Conservation (phyloP, 2,113 vertebrate genomes). For the Pavo muticus region DNA sequence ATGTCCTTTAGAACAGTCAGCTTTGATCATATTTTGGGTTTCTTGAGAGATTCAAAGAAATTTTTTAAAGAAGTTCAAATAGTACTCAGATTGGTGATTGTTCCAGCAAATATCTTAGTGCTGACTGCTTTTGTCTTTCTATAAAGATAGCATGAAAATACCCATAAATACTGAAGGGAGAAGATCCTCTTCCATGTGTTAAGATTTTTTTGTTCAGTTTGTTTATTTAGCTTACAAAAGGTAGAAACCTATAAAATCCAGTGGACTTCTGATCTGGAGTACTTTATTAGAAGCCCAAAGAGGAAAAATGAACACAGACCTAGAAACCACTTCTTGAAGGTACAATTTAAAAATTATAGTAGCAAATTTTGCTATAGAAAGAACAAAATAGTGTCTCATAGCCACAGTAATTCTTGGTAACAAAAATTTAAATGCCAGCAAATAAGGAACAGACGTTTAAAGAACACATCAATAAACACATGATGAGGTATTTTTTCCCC, state of each 20-base stretch:
- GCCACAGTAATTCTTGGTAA: not conserved
- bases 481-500: fast-evolving
- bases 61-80: not conserved
- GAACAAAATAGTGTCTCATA: not conserved
- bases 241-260: not conserved
- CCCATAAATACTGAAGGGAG: not conserved
- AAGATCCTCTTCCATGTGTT: fast-evolving
- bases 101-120: not conserved
- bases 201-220: not conserved
- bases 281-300: not conserved
- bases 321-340: not conserved
- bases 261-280: not conserved
- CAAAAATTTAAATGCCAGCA: not conserved
- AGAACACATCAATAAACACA: not conserved
- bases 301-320: not conserved
- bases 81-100: not conserved
- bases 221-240: not conserved
- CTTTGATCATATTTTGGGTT: not conserved
- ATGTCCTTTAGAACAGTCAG: not conserved
- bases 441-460: not conserved
- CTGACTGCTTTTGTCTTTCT: not conserved
- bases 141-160: not conserved
- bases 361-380: not conserved
- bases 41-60: not conserved
- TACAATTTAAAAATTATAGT: not conserved